A percentile compares a stretch with the other conserved stretches of the same genome.
Conservation (phyloP, 2,113 vertebrate genomes). For the Centropristis striata region DNA sequence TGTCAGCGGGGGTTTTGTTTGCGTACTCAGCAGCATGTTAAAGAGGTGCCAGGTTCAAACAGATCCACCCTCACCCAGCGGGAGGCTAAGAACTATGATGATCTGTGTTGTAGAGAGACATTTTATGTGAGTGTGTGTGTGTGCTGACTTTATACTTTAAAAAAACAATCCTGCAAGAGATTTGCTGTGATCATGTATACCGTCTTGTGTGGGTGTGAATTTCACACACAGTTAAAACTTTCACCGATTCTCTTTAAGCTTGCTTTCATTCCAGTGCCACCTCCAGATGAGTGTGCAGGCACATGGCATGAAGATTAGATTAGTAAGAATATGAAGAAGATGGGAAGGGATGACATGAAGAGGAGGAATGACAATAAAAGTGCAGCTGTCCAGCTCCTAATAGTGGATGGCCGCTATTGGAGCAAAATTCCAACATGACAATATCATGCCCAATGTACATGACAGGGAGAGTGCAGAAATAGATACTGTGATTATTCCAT, state of each 20-base stretch:
- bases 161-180: not conserved
- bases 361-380: not conserved
- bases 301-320: not conserved
- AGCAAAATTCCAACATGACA: not conserved
- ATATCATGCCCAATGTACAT: no score
- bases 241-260: not conserved
- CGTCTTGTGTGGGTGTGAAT: not conserved
- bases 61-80: conserved; percentile 11
- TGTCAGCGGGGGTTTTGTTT: conserved; percentile 55
- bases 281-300: not conserved
- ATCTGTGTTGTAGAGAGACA: conserved; percentile 16
- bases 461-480: not conserved
- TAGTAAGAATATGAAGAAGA: not conserved
- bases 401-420: not conserved
- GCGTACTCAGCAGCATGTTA: conserved; percentile 30
- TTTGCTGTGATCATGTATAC: not conserved
- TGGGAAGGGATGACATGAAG: not conserved
- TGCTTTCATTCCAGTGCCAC: not conserved
- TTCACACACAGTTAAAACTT: conserved; percentile 13
- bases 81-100: conserved; percentile 28
- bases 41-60: conserved; percentile 29
- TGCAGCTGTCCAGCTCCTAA: not conserved
- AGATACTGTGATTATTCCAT: not conserved
- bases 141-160: not conserved
- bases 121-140: not conserved